These are phyloP conservation scores for Syngnathoides biaculeatus DNA, from an alignment of 2,113 vertebrate species.

Conservation along the genomic window DNA sequence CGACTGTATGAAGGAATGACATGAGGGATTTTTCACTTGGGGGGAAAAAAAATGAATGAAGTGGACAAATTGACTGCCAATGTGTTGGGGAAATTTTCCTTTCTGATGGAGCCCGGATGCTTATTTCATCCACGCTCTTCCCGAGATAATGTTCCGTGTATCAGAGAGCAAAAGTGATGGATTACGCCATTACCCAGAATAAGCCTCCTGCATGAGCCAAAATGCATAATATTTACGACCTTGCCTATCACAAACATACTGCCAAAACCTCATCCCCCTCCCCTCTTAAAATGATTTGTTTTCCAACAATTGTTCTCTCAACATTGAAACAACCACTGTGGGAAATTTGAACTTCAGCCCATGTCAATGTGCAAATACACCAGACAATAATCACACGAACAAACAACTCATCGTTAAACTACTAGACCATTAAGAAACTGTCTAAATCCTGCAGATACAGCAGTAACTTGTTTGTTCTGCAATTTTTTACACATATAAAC, in stretches of 20 bases:
- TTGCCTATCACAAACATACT: conserved; percentile 26
- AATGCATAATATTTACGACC: conserved; percentile 40
- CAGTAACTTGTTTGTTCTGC: neutral
- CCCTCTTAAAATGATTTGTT: neutral
- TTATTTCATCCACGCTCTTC: conserved; percentile 24
- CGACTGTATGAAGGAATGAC: no score
- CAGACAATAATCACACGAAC: neutral
- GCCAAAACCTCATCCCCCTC: conserved; percentile 6
- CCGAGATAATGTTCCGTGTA: conserved; percentile 12
- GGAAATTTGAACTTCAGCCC: neutral
- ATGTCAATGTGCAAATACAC: neutral
- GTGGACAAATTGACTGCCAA: neutral
- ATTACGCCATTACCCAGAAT: conserved; percentile 42
- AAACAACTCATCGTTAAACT: neutral
- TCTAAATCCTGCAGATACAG: neutral
- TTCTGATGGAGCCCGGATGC: conserved; percentile 8
- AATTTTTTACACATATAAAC: no score
- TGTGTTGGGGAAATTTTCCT: conserved; percentile 7
- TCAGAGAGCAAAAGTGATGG: conserved; percentile 33
- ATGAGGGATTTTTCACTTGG: neutral
- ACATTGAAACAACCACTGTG: neutral
- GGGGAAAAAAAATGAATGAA: neutral
- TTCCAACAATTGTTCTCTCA: neutral
- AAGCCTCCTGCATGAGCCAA: conserved; percentile 26
- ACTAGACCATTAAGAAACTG: neutral